Evolutionary conservation across 2,113 vertebrate species (phyloP).

Genomic region (Sylvilagus bachmani): DNA sequence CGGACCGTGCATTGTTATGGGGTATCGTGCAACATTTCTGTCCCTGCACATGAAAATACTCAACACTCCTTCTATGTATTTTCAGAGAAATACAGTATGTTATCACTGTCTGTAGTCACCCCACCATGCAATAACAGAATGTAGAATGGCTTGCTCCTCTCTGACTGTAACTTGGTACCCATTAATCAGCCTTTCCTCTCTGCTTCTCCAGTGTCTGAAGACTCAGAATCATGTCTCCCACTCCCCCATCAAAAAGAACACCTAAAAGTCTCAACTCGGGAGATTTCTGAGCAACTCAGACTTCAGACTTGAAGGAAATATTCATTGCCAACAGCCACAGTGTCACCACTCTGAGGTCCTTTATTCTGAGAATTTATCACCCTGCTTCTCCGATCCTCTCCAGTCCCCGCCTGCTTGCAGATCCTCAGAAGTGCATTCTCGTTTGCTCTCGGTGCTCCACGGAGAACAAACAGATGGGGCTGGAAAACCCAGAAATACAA

Average conservation of each 20-base stretch:
- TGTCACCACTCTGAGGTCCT: constrained; percentile 38
- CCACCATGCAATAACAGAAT: too few relatives aligned
- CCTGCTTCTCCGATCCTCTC: constrained; percentile 77
- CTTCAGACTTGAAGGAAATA: constrained; percentile 43
- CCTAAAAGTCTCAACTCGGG: background rate
- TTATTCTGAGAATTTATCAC: constrained; percentile 58
- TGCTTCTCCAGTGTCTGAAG: background rate
- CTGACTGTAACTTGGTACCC: too few relatives aligned
- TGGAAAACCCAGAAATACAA: constrained; percentile 83
- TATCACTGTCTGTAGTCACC: too few relatives aligned
- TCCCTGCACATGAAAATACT: too few relatives aligned
- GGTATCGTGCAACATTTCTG: too few relatives aligned
- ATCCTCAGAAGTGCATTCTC: constrained; percentile 75
- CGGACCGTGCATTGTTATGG: too few relatives aligned
- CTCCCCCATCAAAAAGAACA: background rate
- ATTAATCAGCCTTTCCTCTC: too few relatives aligned
- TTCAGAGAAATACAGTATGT: too few relatives aligned
- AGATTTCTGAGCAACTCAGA: background rate
- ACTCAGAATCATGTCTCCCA: background rate
- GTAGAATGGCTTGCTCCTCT: too few relatives aligned
- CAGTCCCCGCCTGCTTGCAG: constrained; percentile 82
- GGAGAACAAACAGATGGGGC: constrained; percentile 87
- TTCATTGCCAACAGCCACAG: constrained; percentile 52
- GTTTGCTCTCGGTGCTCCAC: constrained; percentile 69
- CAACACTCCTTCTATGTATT: too few relatives aligned